A percentile compares a stretch with the other conserved stretches of the same genome.
Evolutionary conservation across 1,140 invertebrate genomes (phyloP).

Genomic region (Heliconius nattereri): DNA sequence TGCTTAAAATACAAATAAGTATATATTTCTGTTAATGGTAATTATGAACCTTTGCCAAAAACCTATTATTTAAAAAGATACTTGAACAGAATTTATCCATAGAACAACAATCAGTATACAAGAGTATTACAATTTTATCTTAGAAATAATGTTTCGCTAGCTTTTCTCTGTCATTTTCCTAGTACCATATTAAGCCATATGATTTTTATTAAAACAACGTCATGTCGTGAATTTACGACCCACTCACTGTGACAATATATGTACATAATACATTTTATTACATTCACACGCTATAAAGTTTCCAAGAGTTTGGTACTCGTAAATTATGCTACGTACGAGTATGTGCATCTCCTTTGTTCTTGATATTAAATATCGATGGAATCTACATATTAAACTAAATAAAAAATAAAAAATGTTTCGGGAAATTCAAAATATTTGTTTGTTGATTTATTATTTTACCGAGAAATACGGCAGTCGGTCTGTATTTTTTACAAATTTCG

Average conservation of each 20-base stretch:
- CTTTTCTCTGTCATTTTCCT: constrained; percentile 2
- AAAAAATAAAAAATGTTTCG: no score
- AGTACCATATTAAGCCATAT: constrained; percentile 17
- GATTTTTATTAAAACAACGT: constrained; percentile 26
- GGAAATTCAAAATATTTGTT: no score
- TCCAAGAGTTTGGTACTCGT: not conserved
- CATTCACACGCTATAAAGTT: not conserved
- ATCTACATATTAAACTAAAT: not conserved
- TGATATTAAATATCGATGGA: not conserved
- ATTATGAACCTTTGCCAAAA: no score
- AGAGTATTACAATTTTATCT: not conserved
- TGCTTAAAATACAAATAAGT: no score
- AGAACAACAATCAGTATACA: no score
- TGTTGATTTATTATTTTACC: no score
- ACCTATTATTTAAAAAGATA: no score
- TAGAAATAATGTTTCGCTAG: not conserved
- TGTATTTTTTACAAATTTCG: no score
- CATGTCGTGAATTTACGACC: constrained; percentile 19
- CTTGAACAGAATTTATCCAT: no score
- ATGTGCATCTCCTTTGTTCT: not conserved
- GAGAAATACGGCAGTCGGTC: no score
- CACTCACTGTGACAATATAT: constrained; percentile 19
- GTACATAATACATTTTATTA: constrained; percentile 14
- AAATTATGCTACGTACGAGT: not conserved
- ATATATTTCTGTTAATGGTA: no score